Evolutionary conservation across 2,113 vertebrate genomes (phyloP).

Genomic region (Drymodes brunneopygia): DNA sequence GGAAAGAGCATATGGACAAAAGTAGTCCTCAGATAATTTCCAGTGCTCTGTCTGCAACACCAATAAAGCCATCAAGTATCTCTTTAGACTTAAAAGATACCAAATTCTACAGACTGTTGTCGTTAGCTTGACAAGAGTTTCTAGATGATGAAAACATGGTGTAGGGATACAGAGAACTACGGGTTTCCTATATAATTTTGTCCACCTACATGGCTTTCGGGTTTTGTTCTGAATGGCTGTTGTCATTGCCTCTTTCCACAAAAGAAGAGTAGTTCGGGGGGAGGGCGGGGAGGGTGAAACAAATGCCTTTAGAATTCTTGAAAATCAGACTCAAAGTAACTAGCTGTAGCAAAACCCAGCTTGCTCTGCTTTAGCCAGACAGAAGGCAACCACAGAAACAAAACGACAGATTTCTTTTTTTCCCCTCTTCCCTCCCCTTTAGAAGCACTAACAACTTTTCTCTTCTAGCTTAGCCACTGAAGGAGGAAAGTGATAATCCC

Average conservation of each 20-base stretch:
- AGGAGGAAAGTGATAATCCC: conserved; percentile 65
- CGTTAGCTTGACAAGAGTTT: neutral
- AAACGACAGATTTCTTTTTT: neutral
- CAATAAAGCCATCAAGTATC: neutral
- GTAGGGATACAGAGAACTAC: neutral
- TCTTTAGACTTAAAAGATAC: neutral
- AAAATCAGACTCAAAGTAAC: neutral
- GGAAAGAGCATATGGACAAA: neutral
- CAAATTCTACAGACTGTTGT: neutral
- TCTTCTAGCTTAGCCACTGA: conserved; percentile 43
- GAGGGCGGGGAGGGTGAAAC: neutral
- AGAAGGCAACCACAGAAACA: neutral
- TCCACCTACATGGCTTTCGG: neutral
- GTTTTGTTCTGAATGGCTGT: neutral
- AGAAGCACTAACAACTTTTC: conserved; percentile 55
- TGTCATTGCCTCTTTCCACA: neutral
- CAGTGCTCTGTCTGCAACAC: neutral
- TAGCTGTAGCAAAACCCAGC: neutral
- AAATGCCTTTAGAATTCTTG: neutral
- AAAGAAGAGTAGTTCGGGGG: neutral
- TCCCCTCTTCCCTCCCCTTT: neutral
- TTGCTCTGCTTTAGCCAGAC: neutral
- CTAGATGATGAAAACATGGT: neutral
- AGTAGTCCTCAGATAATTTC: neutral
- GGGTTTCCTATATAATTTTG: neutral